A percentile compares a stretch with the other conserved stretches of the same genome.
Conservation (phyloP, 2,797 vertebrate species). For the Ceyx erithaca region DNA sequence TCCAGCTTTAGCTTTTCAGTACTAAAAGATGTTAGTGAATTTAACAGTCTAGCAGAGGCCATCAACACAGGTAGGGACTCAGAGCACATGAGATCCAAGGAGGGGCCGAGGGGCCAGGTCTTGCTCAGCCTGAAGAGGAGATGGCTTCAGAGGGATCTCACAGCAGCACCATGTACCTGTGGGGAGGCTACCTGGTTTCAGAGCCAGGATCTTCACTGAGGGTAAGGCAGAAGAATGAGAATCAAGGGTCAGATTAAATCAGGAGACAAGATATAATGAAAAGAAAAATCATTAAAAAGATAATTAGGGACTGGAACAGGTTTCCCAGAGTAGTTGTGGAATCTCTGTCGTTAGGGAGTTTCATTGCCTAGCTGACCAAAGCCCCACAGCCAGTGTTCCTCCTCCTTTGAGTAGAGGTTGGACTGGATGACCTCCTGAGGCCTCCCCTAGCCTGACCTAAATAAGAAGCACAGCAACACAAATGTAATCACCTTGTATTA, state of each 20-base stretch:
- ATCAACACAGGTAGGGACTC: neutral
- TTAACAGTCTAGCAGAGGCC: neutral
- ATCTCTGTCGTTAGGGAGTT: neutral
- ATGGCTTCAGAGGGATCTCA: fast-evolving
- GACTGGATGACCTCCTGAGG: neutral
- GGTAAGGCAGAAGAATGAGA: neutral
- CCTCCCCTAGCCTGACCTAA: neutral
- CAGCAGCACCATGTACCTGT: neutral
- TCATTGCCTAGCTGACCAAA: neutral
- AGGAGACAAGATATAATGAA: neutral
- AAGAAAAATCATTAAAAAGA: neutral
- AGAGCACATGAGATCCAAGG: fast-evolving
- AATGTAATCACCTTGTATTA: neutral
- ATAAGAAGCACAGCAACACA: neutral
- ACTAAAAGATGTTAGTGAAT: neutral
- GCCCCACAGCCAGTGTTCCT: neutral
- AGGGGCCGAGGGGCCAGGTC: fast-evolving
- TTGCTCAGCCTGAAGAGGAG: neutral
- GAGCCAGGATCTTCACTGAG: neutral
- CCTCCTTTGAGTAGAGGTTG: neutral
- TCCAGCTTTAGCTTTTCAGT: neutral
- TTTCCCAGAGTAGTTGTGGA: neutral
- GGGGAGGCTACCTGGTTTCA: neutral
- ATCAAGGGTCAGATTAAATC: neutral
- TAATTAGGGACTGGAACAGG: neutral